These are phyloP conservation scores for Yponomeuta sedellus DNA, from an alignment of 2,888 invertebrate genomes.

Conservation along the genomic window DNA sequence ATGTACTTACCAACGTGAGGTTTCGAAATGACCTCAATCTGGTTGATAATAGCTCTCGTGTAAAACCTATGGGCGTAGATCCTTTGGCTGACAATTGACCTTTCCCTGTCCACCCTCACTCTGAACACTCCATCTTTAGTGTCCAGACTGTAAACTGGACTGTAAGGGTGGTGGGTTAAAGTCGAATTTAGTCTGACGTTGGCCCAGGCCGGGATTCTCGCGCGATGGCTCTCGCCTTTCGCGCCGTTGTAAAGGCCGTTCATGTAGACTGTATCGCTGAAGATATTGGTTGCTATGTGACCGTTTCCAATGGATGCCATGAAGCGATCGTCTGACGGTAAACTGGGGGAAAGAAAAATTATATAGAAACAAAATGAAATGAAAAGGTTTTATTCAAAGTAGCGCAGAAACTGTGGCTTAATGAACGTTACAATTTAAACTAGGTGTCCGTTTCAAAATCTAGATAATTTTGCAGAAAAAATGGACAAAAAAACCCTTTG, in stretches of 20 bases:
- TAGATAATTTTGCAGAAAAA: no score
- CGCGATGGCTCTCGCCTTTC: constrained; percentile 73
- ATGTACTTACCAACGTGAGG: constrained; percentile 46
- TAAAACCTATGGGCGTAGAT: constrained; percentile 68
- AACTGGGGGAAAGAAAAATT: constrained; percentile 50
- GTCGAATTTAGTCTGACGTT: constrained; percentile 72
- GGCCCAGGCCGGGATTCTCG: constrained; percentile 77
- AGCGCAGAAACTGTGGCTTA: no score
- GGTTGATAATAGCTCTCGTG: constrained; percentile 67
- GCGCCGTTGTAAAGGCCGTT: constrained; percentile 78
- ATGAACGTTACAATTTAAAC: no score
- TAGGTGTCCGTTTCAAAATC: no score
- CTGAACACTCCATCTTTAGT: constrained; percentile 65
- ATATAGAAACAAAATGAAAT: no score
- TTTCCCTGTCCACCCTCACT: constrained; percentile 62
- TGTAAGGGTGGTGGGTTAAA: constrained; percentile 47
- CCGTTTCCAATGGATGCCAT: constrained; percentile 79
- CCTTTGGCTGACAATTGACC: constrained; percentile 65
- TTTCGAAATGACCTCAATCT: constrained; percentile 63
- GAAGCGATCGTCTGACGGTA: constrained; percentile 72
- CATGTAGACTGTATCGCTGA: constrained; percentile 76
- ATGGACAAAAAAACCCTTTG: no score
- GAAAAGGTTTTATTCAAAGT: no score
- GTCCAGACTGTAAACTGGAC: constrained; percentile 62
- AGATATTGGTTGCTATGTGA: constrained; percentile 75